A percentile compares a stretch with the other conserved stretches of the same genome.
Evolutionary conservation across 2,888 invertebrate species (phyloP).

Genomic region (Nemotelus pantherinus): DNA sequence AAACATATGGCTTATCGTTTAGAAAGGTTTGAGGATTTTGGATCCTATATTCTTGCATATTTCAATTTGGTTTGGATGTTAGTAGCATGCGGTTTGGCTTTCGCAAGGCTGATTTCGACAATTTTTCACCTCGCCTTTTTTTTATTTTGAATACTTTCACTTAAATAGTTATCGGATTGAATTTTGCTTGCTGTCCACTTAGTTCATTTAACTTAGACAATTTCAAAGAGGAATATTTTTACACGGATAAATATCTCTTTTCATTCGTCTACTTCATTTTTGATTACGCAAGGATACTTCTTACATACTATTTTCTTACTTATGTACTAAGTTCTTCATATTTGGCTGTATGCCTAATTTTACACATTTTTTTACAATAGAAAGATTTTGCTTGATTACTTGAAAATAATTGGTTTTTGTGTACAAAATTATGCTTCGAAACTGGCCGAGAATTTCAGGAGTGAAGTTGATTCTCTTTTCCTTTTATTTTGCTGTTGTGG

Average conservation of each 20-base stretch:
- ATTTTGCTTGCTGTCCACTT: too few relatives aligned
- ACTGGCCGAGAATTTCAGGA: conserved; percentile 30
- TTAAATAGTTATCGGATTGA: too few relatives aligned
- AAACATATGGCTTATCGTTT: too few relatives aligned
- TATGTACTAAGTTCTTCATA: conserved; percentile 39
- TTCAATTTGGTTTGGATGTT: too few relatives aligned
- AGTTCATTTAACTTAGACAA: too few relatives aligned
- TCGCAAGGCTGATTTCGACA: too few relatives aligned
- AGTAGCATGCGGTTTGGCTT: too few relatives aligned
- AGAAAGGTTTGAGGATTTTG: too few relatives aligned
- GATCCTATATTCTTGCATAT: too few relatives aligned
- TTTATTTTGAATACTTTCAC: too few relatives aligned
- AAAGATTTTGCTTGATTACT: conserved; percentile 14
- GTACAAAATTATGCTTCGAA: conserved; percentile 36
- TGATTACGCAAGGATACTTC: conserved; percentile 7
- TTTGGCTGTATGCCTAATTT: conserved; percentile 35
- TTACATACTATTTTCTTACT: conserved; percentile 33
- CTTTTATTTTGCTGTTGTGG: background rate
- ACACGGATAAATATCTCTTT: background rate
- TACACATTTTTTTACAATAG: conserved; percentile 43
- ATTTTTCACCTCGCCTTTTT: too few relatives aligned
- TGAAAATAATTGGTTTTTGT: conserved; percentile 31
- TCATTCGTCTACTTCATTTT: background rate
- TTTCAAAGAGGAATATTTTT: too few relatives aligned
- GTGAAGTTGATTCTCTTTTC: conserved; percentile 33